Percentiles rank a stretch among this genome's conserved stretches.
Conservation (phyloP, 2,888 invertebrate genomes). For the Cheilosia grossa region DNA sequence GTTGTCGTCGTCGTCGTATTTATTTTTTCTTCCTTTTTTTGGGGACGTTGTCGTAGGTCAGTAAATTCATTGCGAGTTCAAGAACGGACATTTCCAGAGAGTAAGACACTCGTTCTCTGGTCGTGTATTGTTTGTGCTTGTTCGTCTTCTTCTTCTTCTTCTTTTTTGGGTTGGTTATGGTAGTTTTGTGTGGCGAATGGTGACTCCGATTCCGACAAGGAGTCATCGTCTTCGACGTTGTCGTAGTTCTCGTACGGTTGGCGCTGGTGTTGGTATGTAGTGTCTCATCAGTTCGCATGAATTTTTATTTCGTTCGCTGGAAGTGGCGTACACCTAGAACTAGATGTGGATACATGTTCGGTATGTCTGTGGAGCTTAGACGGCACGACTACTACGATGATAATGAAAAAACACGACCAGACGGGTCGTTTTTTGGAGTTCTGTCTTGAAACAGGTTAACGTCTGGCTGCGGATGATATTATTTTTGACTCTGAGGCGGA, state of each 20-base stretch:
- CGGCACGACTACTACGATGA: conserved; percentile 32
- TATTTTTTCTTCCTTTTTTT: conserved; percentile 23
- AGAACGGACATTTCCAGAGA: conserved; percentile 71
- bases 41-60: conserved; percentile 73
- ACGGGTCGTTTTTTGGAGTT: conserved; percentile 62
- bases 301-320: conserved; percentile 54
- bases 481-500: conserved; percentile 27
- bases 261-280: conserved; percentile 11
- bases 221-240: conserved; percentile 60
- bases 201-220: conserved; percentile 51
- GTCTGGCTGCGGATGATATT: conserved; percentile 66
- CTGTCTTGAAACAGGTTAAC: conserved; percentile 65
- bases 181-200: conserved; percentile 39
- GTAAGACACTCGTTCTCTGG: conserved; percentile 44
- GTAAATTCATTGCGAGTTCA: conserved; percentile 74
- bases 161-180: conserved; percentile 14
- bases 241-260: conserved; percentile 9
- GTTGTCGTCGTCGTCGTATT: conserved; percentile 1
- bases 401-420: conserved; percentile 67
- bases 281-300: conserved; percentile 69
- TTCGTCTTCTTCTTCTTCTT: not conserved
- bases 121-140: conserved; percentile 35
- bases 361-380: conserved; percentile 64
- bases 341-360: conserved; percentile 21
- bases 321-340: not conserved